Evolutionary conservation across 2,113 vertebrate species (phyloP).

Genomic region (Larimichthys polyactis): DNA sequence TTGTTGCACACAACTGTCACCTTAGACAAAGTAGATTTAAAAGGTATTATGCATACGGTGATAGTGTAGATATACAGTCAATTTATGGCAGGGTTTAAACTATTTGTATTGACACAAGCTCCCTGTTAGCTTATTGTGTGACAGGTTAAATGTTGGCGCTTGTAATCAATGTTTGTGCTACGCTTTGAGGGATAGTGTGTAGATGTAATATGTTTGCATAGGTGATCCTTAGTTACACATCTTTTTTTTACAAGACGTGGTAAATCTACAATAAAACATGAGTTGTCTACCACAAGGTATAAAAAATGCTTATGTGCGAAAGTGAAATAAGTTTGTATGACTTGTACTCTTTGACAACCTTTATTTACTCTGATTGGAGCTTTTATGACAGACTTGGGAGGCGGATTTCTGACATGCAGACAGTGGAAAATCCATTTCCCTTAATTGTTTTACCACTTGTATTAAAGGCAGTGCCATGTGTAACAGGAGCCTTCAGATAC

Average conservation of each 20-base stretch:
- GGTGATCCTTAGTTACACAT: not conserved
- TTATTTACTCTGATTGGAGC: constrained; percentile 58
- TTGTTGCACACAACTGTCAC: constrained; percentile 88
- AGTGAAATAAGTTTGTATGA: constrained; percentile 36
- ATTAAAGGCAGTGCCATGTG: constrained; percentile 84
- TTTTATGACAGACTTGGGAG: constrained; percentile 57
- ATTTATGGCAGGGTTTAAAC: constrained; percentile 35
- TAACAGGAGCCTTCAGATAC: constrained; percentile 90
- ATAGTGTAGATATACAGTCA: constrained; percentile 45
- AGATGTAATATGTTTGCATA: not conserved
- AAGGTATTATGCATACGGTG: constrained; percentile 47
- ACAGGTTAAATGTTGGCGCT: constrained; percentile 10
- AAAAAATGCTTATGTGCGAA: not conserved
- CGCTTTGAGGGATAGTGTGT: not conserved
- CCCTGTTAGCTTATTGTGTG: constrained; percentile 1
- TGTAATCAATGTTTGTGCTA: not conserved
- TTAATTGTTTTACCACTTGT: constrained; percentile 95
- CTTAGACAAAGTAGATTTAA: constrained; percentile 57
- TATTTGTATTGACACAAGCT: constrained; percentile 29
- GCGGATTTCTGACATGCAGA: constrained; percentile 61
- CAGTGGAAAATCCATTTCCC: constrained; percentile 88
- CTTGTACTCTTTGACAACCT: constrained; percentile 7
- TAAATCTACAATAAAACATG: not conserved
- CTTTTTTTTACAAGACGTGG: not conserved
- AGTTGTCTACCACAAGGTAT: not conserved